Base-by-base conservation (phyloP, 2,113 vertebrate species). In the Galeopterus variegatus region DNA sequence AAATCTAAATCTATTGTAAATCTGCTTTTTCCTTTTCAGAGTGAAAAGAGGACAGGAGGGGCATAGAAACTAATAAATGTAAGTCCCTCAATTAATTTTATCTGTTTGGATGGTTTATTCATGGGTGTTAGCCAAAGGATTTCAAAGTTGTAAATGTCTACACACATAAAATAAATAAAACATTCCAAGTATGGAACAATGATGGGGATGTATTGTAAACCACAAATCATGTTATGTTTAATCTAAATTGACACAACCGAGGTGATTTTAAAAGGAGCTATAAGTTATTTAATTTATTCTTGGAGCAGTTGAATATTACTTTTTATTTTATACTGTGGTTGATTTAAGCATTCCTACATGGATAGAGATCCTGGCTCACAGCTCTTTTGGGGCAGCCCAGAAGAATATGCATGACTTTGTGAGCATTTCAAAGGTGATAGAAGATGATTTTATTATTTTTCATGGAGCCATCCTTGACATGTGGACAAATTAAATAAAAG, bases 371-470 rank as follows among this genome's bases (percentile, higher is more conserved):
- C 7, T 50, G 31, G 33, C 45, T 36, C 50, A 26, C 10, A 33
- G 13, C 18, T 15, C 41, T 84, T 21, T 6, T 3, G 31, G 14
- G 23, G 18, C 11, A 19, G 79, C 24, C 73, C 8, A 5, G 4
- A 1, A 33, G 24, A 52, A 24, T 26, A 3, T 14, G 1, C 8
- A 6, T 10, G 54, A 12, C 12, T 6, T 8, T 12, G 14, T n/a
- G 26, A 23, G 33, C 17, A 11, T 56, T 72, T 56, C 21, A 19
- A 52, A 90, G 50, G 26, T 65, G 60, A 31, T 11, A 3, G 45
- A 24, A 33, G 31, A 69, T 8, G 31, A 50, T n/a, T 76, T 81
- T 21, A 28, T 52, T 72, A 26, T 5, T 58, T 75, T 90, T 69
- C n/a, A 14, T 7, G 13, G 18, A 62, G 7, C 12, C 48, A 12